Percentiles rank a stretch among this genome's conserved stretches.
Evolutionary conservation across 2,888 invertebrate genomes (phyloP).

Genomic region (Yponomeuta cagnagella): DNA sequence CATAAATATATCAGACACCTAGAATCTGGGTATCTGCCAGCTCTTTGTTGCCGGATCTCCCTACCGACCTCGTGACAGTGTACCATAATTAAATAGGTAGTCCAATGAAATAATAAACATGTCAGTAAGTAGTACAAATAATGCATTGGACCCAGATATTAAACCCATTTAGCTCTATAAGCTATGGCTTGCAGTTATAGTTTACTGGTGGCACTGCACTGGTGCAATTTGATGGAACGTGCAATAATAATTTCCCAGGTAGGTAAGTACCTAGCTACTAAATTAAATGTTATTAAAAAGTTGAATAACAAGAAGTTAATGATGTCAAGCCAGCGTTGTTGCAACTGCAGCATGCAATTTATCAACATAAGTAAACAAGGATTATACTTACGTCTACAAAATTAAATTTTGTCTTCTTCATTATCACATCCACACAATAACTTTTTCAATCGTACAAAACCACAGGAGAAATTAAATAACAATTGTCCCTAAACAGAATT

Average conservation of each 20-base stretch:
- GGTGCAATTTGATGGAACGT: not conserved
- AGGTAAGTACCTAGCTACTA: not conserved
- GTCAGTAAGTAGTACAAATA: too few species aligned
- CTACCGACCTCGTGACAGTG: not conserved
- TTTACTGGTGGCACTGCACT: not conserved
- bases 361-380: not conserved
- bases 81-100: too few species aligned
- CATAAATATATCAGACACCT: slow-evolving; percentile 1
- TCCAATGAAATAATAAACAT: too few species aligned
- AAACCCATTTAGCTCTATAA: not conserved
- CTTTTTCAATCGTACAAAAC: slow-evolving; percentile 27
- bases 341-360: not conserved
- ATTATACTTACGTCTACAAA: slow-evolving; percentile 39
- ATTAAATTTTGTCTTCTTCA: slow-evolving; percentile 32
- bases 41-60: slow-evolving; percentile 26
- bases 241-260: not conserved
- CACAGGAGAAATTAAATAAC: slow-evolving; percentile 29
- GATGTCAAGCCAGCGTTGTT: not conserved
- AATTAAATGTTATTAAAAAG: not conserved
- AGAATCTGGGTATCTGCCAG: slow-evolving; percentile 30
- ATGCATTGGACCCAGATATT: not conserved
- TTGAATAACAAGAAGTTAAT: not conserved
- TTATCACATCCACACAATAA: slow-evolving; percentile 29
- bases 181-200: too few species aligned
- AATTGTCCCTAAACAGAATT: slow-evolving; percentile 36